Evolutionary conservation across 2,797 vertebrate genomes (phyloP).

Genomic region (Somateria mollissima): DNA sequence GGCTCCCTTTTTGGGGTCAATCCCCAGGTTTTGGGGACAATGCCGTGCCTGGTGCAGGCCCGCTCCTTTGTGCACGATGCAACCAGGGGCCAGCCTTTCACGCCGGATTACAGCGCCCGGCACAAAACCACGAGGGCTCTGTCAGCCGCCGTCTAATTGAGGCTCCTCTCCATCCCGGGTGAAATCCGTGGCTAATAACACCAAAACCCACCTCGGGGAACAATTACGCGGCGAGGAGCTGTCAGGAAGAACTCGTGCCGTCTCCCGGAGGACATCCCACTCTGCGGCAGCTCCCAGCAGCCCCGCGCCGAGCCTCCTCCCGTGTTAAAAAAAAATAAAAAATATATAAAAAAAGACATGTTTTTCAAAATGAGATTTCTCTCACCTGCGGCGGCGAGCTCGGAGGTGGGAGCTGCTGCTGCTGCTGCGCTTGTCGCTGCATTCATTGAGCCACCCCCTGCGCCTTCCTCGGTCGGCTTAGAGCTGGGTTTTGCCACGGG

Average conservation of each 20-base stretch:
- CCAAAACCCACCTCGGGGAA: not conserved
- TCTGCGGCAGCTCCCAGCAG: not conserved
- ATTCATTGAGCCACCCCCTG: not conserved
- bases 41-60: not conserved
- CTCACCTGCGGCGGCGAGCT: not conserved
- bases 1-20: not conserved
- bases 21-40: not conserved
- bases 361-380: not conserved
- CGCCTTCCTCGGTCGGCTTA: not conserved
- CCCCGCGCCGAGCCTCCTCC: not conserved
- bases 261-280: not conserved
- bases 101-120: not conserved
- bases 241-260: not conserved
- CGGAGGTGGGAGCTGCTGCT: not conserved
- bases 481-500: not conserved
- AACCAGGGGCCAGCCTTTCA: not conserved
- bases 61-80: not conserved
- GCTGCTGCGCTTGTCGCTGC: not conserved
- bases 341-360: not conserved
- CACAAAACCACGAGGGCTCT: not conserved
- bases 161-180: not conserved
- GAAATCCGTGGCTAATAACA: not conserved
- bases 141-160: not conserved
- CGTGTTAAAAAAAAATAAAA: no score
- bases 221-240: not conserved